A percentile compares a stretch with the other conserved stretches of the same genome.
phyloP scores from a whole-genome alignment of 92 coral and sea anemone genomes.

The Blastomussa wellsi region DNA sequence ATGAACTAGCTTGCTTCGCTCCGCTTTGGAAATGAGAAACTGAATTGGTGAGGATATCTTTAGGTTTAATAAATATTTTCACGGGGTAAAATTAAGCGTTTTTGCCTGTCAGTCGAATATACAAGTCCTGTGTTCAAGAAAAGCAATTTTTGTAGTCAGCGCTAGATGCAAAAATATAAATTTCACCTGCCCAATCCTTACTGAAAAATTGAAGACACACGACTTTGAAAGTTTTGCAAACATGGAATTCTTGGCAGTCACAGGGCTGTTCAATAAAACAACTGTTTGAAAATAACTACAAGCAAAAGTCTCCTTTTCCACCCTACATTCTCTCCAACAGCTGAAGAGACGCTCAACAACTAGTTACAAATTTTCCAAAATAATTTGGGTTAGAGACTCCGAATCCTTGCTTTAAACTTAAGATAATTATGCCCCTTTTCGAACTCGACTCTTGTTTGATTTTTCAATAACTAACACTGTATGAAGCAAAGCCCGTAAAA shows the following conservation, averaged over 20 bases:
- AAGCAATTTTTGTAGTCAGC: neutral
- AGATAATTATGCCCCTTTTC: neutral
- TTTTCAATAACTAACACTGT: neutral
- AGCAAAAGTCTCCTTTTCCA: neutral
- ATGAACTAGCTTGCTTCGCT: neutral
- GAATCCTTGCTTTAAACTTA: neutral
- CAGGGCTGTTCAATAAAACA: neutral
- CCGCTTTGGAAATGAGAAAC: neutral
- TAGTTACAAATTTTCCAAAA: neutral
- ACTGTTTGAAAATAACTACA: neutral
- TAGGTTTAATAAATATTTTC: neutral
- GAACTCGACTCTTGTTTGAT: neutral
- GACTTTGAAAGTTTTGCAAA: neutral
- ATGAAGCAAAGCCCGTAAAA: neutral
- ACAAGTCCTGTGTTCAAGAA: neutral
- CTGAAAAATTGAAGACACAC: neutral
- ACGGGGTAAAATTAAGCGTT: neutral
- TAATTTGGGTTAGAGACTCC: neutral
- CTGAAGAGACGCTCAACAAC: neutral
- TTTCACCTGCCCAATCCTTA: neutral
- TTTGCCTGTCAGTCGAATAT: neutral
- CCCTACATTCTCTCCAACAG: neutral
- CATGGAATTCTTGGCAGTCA: neutral
- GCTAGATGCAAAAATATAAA: neutral
- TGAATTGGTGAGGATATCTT: neutral